Conservation (phyloP, 2,888 invertebrate genomes). For the Netelia virgata region DNA sequence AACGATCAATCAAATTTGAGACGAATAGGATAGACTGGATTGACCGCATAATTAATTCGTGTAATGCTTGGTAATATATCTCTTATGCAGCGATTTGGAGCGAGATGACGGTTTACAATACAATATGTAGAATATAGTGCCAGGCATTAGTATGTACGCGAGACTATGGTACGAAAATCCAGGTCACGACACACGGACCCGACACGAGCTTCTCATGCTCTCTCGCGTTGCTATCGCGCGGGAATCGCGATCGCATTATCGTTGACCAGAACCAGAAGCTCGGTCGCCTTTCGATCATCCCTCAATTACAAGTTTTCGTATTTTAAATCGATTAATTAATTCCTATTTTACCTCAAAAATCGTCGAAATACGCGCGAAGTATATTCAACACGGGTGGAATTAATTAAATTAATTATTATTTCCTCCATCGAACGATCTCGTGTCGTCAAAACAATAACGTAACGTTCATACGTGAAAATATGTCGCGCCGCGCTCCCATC, state of each 20-base stretch:
- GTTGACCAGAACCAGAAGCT: constrained; percentile 33
- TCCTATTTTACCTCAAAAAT: no score
- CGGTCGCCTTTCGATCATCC: not conserved
- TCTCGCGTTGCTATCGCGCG: not conserved
- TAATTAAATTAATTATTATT: no score
- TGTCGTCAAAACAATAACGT: not conserved
- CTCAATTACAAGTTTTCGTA: no score
- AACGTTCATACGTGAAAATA: not conserved
- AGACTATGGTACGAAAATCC: constrained; percentile 48
- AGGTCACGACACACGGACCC: constrained; percentile 54
- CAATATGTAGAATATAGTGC: constrained; percentile 8
- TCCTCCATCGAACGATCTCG: not conserved
- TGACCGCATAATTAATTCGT: no score
- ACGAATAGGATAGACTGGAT: no score
- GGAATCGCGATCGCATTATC: constrained; percentile 31
- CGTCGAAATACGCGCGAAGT: no score
- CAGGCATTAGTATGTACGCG: constrained; percentile 13
- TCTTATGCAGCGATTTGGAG: not conserved
- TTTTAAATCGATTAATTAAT: not conserved
- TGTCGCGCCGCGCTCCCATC: not conserved
- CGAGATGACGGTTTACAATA: not conserved
- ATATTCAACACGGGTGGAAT: no score
- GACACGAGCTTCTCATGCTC: not conserved
- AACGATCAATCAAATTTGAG: no score
- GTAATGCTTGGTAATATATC: not conserved